Base-by-base conservation (phyloP, 37 sponge, comb jelly and placozoan species). In the Petrosia ficiformis region DNA sequence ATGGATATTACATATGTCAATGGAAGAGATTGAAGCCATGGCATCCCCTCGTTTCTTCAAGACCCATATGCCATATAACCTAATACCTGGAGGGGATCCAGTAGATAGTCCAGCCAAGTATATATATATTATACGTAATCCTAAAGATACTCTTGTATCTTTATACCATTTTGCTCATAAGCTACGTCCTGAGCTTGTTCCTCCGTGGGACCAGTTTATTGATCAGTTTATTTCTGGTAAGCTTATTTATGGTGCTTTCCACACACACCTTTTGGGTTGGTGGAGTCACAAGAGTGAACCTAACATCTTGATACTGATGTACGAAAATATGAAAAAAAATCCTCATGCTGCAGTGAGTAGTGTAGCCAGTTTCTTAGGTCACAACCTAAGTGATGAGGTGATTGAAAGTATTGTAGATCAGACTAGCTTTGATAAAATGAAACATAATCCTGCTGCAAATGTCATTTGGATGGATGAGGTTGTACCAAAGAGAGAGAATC, bases 271-370 rank as follows among this genome's bases (percentile, higher is more conserved):
- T 8, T 37, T 77, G 1, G 54, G 29, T 34, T 77, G 78, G 78
- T 77, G 69, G 69, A 37, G 44, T 32, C 36, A 67, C 57, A 41
- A n/a, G 32, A 69, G 69, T 68, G 48, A 44, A 42, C 16, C 14
- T 16, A 48, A 48, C 54, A 48, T 19, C 2, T 65, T 75, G 32
- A 38, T 75, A 4, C 40, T 75, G 28, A 42, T 26, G 41, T 77
- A 67, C 11, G 78, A 77, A 39, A 69, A 77, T 32, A 66, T 77
- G 78, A 77, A 59, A 33, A 59, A 28, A 29, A 65, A 75, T 57
- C 64, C 41, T 1, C 24, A 34, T 4, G n/a, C 26, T 24, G 36
- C 41, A 41, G 39, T 75, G 19, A 39, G 34, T 26, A 60, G 6
- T 31, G 63, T 75, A 2, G 76, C 76, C 1, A 28, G 29, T 28